phyloP scores from a whole-genome alignment of 2,797 vertebrate species.

The Gallirallus australis region DNA sequence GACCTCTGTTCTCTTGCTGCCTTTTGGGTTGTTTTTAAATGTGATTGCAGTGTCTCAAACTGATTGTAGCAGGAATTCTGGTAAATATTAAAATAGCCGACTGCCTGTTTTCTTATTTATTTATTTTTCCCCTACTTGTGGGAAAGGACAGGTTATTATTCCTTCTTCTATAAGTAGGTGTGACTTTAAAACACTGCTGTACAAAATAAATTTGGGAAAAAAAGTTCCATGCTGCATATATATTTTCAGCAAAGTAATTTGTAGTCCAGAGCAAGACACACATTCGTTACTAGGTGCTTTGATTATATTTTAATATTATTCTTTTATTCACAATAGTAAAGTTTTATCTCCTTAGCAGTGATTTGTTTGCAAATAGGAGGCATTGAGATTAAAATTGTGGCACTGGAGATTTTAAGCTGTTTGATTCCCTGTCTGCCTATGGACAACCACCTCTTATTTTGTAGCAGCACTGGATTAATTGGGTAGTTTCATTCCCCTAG shows the following conservation, averaged over 20 bases:
- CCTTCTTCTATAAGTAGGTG: background rate
- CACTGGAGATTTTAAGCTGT: constrained; percentile 4
- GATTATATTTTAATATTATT: constrained; percentile 24
- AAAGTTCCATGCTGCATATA: background rate
- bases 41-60: background rate
- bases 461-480: constrained; percentile 9
- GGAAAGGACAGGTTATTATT: background rate
- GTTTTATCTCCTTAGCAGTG: constrained; percentile 4
- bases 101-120: background rate
- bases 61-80: background rate
- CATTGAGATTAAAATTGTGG: background rate
- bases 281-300: constrained; percentile 5
- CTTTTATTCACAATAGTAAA: background rate
- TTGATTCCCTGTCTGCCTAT: background rate
- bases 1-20: background rate
- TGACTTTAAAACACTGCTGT: background rate
- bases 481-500: background rate
- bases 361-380: constrained; percentile 18
- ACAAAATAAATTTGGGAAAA: background rate
- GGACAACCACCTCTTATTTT: background rate
- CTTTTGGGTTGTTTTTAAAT: background rate
- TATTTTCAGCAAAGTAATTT: background rate
- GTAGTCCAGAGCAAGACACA: background rate
- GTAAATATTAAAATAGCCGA: background rate
- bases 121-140: background rate